Conservation (phyloP, 2,113 vertebrate species). For the Istiophorus platypterus region DNA sequence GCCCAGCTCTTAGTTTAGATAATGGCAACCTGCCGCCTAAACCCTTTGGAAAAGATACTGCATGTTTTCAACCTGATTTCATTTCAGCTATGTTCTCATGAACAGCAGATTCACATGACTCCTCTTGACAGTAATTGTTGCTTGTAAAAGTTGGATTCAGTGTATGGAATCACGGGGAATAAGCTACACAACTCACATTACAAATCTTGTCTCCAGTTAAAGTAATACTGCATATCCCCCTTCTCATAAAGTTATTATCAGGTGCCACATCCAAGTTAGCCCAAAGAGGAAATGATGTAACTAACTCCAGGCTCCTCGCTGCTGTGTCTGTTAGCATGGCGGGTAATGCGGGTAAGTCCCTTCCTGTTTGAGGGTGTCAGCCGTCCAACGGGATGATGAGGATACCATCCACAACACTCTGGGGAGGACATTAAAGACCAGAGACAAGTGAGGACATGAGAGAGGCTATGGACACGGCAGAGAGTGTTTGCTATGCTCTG, state of each 20-base stretch:
- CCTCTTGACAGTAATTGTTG: conserved; percentile 11
- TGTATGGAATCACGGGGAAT: conserved; percentile 21
- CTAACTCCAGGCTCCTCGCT: conserved; percentile 48
- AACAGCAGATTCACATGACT: conserved; percentile 38
- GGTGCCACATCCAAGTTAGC: conserved; percentile 42
- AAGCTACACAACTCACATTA: not conserved
- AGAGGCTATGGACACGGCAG: conserved; percentile 56
- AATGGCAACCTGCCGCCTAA: conserved; percentile 42
- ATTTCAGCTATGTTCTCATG: conserved; percentile 44
- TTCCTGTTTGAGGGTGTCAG: conserved; percentile 69
- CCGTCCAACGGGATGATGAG: conserved; percentile 69
- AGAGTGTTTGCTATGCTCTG: conserved; percentile 63
- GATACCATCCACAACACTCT: conserved; percentile 61
- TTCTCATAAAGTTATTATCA: conserved; percentile 41
- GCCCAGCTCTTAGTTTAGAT: conserved; percentile 42
- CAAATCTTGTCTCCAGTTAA: not conserved
- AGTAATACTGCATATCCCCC: not conserved
- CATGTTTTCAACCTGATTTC: conserved; percentile 45
- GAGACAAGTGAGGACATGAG: conserved; percentile 58
- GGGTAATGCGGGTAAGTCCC: conserved; percentile 59
- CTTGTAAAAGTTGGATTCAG: conserved; percentile 6
- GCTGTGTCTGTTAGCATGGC: conserved; percentile 48
- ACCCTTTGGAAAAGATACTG: conserved; percentile 36
- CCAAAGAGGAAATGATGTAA: conserved; percentile 56
- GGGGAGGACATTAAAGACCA: conserved; percentile 52